These are phyloP conservation scores for Hippoglossus stenolepis DNA, from an alignment of 2,113 vertebrate species.

Conservation along the genomic window DNA sequence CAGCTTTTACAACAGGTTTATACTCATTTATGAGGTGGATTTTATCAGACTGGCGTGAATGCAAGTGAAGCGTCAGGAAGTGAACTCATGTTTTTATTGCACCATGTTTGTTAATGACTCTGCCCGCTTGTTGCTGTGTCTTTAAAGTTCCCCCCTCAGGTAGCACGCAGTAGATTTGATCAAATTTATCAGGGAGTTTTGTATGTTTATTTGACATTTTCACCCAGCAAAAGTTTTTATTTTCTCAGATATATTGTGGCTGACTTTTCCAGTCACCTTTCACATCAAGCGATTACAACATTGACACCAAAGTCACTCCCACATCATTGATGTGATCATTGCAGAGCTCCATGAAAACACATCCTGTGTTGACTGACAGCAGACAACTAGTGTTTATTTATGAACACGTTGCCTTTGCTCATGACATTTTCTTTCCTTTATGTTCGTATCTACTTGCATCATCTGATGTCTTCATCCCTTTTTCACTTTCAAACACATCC, in stretches of 20 bases:
- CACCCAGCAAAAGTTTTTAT: background rate
- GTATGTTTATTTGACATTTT: background rate
- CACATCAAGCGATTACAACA: background rate
- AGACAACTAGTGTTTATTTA: background rate
- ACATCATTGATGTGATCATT: background rate
- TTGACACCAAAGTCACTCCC: background rate
- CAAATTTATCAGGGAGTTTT: background rate
- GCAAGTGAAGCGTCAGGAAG: conserved; percentile 54
- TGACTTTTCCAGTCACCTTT: background rate
- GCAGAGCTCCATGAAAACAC: background rate
- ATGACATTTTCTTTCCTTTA: background rate
- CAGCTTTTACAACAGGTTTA: conserved; percentile 41
- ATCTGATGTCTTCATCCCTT: conserved; percentile 2
- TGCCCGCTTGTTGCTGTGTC: conserved; percentile 8
- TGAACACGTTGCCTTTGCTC: too few species aligned
- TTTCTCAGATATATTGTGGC: background rate
- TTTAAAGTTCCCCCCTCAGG: background rate
- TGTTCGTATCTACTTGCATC: background rate
- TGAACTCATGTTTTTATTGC: conserved; percentile 43
- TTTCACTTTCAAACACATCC: conserved; percentile 21
- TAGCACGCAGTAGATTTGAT: background rate
- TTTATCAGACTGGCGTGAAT: conserved; percentile 52
- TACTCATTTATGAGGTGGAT: conserved; percentile 34
- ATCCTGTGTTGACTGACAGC: background rate
- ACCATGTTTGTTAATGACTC: conserved; percentile 26